Evolutionary conservation across 2,888 invertebrate species (phyloP).

Genomic region (Ectropis crepuscularia): DNA sequence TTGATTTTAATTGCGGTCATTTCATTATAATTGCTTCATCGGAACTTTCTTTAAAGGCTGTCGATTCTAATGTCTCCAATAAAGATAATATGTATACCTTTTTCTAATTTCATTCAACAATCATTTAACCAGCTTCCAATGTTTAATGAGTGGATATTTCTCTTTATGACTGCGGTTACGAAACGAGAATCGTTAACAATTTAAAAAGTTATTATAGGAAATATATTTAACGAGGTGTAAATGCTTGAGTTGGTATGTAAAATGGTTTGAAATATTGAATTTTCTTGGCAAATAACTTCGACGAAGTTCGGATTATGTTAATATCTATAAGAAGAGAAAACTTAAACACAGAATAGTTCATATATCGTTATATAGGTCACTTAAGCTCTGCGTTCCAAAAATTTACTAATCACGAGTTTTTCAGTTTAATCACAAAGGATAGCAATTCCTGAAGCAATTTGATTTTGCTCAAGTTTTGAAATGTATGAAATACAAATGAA

Average conservation of each 20-base stretch:
- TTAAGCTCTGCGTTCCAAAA: too few relatives aligned
- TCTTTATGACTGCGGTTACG: conserved; percentile 48
- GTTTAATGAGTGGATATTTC: conserved; percentile 55
- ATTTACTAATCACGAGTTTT: too few relatives aligned
- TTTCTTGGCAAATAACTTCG: too few relatives aligned
- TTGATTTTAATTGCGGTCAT: conserved; percentile 77
- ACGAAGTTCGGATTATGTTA: too few relatives aligned
- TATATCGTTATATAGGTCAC: too few relatives aligned
- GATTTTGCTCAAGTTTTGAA: too few relatives aligned
- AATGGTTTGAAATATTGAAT: not conserved
- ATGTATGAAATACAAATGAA: too few relatives aligned
- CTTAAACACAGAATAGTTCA: too few relatives aligned
- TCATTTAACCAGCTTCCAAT: conserved; percentile 59
- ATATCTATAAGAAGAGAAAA: too few relatives aligned
- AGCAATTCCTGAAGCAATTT: too few relatives aligned
- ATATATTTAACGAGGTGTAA: conserved; percentile 27
- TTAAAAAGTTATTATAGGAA: conserved; percentile 25
- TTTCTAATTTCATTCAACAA: conserved; percentile 56
- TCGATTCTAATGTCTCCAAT: conserved; percentile 72
- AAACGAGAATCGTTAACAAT: conserved; percentile 40
- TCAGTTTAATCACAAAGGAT: too few relatives aligned
- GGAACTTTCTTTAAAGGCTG: conserved; percentile 73
- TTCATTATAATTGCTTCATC: conserved; percentile 80
- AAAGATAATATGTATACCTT: conserved; percentile 67
- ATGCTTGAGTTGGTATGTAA: conserved; percentile 12